phyloP scores from a whole-genome alignment of 2,797 vertebrate species.

The Rhabdomys pumilio region DNA sequence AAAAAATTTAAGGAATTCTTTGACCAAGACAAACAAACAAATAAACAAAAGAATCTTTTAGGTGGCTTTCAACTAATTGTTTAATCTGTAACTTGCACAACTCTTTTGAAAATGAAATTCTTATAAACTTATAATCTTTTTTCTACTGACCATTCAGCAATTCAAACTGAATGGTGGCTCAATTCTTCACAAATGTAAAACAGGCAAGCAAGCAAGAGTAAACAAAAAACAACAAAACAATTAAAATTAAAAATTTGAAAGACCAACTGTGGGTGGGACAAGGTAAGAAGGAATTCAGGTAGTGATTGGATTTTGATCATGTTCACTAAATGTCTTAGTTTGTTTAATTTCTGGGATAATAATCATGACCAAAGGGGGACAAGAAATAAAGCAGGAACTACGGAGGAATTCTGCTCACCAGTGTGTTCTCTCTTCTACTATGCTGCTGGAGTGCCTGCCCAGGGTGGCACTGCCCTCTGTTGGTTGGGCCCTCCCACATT shows the following conservation, averaged over 20 bases:
- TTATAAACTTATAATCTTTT: background rate
- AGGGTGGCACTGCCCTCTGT: background rate
- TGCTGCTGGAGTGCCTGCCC: background rate
- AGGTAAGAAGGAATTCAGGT: background rate
- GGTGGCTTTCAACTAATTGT: background rate
- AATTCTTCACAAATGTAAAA: background rate
- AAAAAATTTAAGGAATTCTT: background rate
- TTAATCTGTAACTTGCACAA: background rate
- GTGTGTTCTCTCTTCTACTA: background rate
- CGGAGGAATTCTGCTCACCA: background rate
- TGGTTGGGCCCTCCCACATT: background rate
- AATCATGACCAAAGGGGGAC: background rate
- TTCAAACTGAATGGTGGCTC: background rate
- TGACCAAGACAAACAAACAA: background rate
- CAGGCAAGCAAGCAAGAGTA: background rate
- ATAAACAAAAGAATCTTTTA: background rate
- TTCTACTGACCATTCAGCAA: background rate
- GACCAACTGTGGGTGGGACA: slow-evolving; percentile 7
- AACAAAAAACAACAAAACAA: background rate
- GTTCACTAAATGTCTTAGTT: background rate
- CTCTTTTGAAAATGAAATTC: slow-evolving; percentile 9
- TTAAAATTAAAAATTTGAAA: background rate
- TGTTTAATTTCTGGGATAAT: background rate
- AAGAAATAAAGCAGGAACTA: background rate
- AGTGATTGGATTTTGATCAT: slow-evolving; percentile 3